phyloP scores from a whole-genome alignment of 2,797 vertebrate genomes.

The Acanthiza pusilla region DNA sequence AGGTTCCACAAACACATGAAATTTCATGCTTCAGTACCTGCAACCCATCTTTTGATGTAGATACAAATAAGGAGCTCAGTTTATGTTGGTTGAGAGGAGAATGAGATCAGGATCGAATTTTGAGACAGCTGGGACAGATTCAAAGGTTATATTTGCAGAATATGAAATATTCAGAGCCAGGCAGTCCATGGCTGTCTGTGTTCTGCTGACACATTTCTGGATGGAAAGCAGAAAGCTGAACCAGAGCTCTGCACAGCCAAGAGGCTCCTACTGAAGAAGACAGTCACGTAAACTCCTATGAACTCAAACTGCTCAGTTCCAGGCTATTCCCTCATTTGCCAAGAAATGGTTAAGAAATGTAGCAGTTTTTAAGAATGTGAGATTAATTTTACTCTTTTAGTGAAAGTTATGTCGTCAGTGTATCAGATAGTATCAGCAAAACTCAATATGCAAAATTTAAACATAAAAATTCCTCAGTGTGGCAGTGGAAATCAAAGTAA shows the following conservation, averaged over 20 bases:
- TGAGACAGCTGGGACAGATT: conserved; percentile 51
- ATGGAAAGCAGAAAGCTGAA: conserved; percentile 35
- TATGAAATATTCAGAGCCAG: conserved; percentile 50
- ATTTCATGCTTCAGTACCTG: background rate
- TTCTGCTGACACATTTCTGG: conserved; percentile 63
- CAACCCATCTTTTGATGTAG: background rate
- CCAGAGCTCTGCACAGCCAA: conserved; percentile 15
- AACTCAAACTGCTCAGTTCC: conserved; percentile 46
- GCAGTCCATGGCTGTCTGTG: conserved; percentile 14
- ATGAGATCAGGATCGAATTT: conserved; percentile 35
- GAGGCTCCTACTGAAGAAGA: conserved; percentile 46
- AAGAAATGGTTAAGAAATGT: conserved; percentile 32
- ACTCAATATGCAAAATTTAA: conserved; percentile 2
- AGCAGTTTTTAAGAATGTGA: conserved; percentile 37
- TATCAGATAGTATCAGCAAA: conserved; percentile 34
- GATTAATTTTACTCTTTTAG: conserved; percentile 40
- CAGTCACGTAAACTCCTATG: conserved; percentile 30
- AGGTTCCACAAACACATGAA: background rate
- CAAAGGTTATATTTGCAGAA: conserved; percentile 51
- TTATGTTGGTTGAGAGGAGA: background rate
- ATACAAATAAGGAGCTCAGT: conserved; percentile 4
- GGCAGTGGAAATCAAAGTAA: conserved; percentile 35
- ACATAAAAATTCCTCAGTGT: conserved; percentile 19
- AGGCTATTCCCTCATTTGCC: conserved; percentile 27
- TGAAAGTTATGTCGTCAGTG: background rate